Evolutionary conservation across 2,113 vertebrate genomes (phyloP).

Genomic region (Cnemophilus loriae): DNA sequence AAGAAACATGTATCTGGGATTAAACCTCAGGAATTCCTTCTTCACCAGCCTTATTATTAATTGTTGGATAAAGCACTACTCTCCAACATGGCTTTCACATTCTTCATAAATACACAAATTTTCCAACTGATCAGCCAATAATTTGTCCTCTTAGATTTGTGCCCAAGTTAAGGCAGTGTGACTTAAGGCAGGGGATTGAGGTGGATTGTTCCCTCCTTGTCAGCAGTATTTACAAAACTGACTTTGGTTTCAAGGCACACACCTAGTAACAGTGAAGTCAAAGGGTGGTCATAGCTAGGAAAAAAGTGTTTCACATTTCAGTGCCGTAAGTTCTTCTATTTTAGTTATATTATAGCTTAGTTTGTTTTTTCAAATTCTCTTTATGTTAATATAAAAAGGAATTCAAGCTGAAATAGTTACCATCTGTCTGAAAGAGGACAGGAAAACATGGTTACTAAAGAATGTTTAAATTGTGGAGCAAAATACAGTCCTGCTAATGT

Average conservation of each 20-base stretch:
- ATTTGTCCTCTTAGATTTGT: background rate
- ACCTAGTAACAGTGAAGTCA: slow-evolving; percentile 7
- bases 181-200: background rate
- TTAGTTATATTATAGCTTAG: slow-evolving; percentile 8
- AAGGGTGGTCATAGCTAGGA: background rate
- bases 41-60: background rate
- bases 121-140: slow-evolving; percentile 28
- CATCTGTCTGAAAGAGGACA: slow-evolving; percentile 51
- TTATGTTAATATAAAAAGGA: slow-evolving; percentile 42
- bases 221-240: slow-evolving; percentile 42
- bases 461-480: background rate
- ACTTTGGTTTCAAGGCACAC: slow-evolving; percentile 28
- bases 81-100: background rate
- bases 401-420: slow-evolving; percentile 55
- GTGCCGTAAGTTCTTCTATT: background rate
- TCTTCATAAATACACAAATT: background rate
- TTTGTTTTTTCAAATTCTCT: slow-evolving; percentile 43
- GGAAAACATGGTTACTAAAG: background rate
- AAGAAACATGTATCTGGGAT: background rate
- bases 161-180: background rate
- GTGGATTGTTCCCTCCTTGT: background rate
- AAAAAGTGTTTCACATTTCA: background rate
- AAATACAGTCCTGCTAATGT: slow-evolving; percentile 5
- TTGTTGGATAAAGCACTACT: background rate
- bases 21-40: background rate